A percentile compares a stretch with the other conserved stretches of the same genome.
These are phyloP conservation scores for Cyphomyrmex costatus DNA, from an alignment of 1,140 invertebrate genomes.

Conservation along the genomic window DNA sequence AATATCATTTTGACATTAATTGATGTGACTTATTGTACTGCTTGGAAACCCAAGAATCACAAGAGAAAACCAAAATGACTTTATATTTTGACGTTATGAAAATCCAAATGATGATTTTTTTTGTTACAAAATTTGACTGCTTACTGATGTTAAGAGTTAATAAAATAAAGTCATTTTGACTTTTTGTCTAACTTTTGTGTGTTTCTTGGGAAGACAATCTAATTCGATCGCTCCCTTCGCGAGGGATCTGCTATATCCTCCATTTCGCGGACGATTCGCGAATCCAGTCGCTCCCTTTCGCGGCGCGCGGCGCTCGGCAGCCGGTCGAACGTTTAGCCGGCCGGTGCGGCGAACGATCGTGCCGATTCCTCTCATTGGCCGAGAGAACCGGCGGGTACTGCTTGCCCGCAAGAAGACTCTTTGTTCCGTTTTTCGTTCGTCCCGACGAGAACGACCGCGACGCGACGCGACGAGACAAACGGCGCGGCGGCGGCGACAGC, in stretches of 20 bases:
- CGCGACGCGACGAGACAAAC: slow-evolving; percentile 12
- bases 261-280: slow-evolving; percentile 29
- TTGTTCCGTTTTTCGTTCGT: slow-evolving; percentile 77
- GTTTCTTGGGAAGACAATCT: not conserved
- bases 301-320: slow-evolving; percentile 64
- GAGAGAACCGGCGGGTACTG: slow-evolving; percentile 71
- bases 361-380: slow-evolving; percentile 76
- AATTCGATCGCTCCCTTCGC: not conserved
- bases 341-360: slow-evolving; percentile 68
- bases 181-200: too few species aligned
- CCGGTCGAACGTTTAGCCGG: slow-evolving; percentile 68
- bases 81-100: too few species aligned
- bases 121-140: too few species aligned
- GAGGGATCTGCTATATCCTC: not conserved
- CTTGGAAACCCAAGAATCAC: too few species aligned
- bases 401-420: slow-evolving; percentile 74
- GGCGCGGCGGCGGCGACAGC: slow-evolving; percentile 51
- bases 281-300: slow-evolving; percentile 41
- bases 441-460: slow-evolving; percentile 64
- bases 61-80: too few species aligned
- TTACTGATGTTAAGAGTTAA: too few species aligned
- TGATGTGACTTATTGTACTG: too few species aligned
- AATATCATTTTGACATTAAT: too few species aligned
- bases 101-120: too few species aligned
- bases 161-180: too few species aligned